Evolutionary conservation across 2,797 vertebrate genomes (phyloP), one percentile per base, ranked within the genome.

Genomic region (Remorina albescens): DNA sequence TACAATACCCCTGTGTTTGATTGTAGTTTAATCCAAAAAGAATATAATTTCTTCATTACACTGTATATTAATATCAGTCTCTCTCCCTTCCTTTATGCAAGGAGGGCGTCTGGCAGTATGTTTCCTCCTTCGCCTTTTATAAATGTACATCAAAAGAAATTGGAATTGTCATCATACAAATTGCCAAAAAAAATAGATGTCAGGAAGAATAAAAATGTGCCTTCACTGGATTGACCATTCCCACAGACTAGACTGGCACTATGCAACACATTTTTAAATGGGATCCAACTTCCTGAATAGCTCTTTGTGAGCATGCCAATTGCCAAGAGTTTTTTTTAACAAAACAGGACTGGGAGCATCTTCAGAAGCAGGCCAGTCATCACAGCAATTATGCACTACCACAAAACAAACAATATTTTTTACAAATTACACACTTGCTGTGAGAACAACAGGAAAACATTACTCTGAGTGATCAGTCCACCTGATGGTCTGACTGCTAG

Each of bases 231-330:
- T 26, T 32, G 47, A 70, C 32, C 41, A 10, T 64, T 83, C 70
- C 80, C 75, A 84, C 44, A 77, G 56, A 75, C 56, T 56, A 26
- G 44, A 62, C 67, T 4, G 50, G 73, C 64, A 67, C 80, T 69
- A 72, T 67, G 74, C 18, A 61, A 66, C 56, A 63, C 53, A 69
- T 83, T 82, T 73, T 8, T 71, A 56, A 32, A 21, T 32, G 34
- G 34, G 46, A 59, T 71, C 81, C 73, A 82, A 68, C 61, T 68
- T 75, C 25, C 64, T 89, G 78, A 91, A 87, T 81, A 47, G 77
- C 68, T 85, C 84, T 91, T 86, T 88, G 88, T 87, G 80, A 46
- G 50, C 12, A 39, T 3, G 70, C 86, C 87, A 85, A 87, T 78
- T 34, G 44, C 76, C 50, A 67, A 68, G 12, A 73, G 58, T 65